A percentile compares a stretch with the other conserved stretches of the same genome.
phyloP scores from a whole-genome alignment of 37 sponge, comb jelly and placozoan genomes.

The Agelas oroides region DNA sequence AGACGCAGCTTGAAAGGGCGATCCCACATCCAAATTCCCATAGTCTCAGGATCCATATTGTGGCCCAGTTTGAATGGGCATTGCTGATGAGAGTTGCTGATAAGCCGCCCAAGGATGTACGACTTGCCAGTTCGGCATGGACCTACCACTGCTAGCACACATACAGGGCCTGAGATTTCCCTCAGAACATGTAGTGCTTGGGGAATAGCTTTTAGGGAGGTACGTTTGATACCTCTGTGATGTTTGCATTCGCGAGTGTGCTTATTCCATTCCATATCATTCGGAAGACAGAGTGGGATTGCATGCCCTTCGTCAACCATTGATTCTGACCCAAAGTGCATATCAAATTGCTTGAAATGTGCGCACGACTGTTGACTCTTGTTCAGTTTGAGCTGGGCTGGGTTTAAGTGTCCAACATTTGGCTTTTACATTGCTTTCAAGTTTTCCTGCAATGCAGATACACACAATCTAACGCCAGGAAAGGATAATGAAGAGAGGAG shows the following conservation, averaged over 20 bases:
- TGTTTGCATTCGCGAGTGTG: not conserved
- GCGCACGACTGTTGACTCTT: too few relatives aligned
- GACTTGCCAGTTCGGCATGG: slow-evolving; percentile 40
- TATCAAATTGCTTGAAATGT: too few relatives aligned
- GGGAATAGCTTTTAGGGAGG: not conserved
- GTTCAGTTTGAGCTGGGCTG: too few relatives aligned
- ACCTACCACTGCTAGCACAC: not conserved
- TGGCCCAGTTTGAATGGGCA: slow-evolving; percentile 10
- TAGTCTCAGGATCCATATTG: slow-evolving; percentile 5
- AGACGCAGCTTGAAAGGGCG: not conserved
- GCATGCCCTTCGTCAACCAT: not conserved
- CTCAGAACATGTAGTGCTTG: not conserved
- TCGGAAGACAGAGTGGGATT: not conserved
- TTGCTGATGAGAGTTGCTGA: not conserved
- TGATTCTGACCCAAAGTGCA: too few relatives aligned
- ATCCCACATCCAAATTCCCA: slow-evolving; percentile 26
- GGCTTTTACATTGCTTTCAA: too few relatives aligned
- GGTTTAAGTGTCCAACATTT: too few relatives aligned
- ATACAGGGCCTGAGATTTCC: not conserved
- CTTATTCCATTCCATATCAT: not conserved
- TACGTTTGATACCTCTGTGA: not conserved
- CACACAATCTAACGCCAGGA: too few relatives aligned
- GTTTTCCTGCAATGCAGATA: too few relatives aligned
- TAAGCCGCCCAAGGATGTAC: slow-evolving; percentile 10
- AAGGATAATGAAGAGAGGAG: too few relatives aligned